Evolutionary conservation across 2,113 vertebrate genomes (phyloP), one percentile per base, ranked within the genome.

Genomic region (Scalopus aquaticus): DNA sequence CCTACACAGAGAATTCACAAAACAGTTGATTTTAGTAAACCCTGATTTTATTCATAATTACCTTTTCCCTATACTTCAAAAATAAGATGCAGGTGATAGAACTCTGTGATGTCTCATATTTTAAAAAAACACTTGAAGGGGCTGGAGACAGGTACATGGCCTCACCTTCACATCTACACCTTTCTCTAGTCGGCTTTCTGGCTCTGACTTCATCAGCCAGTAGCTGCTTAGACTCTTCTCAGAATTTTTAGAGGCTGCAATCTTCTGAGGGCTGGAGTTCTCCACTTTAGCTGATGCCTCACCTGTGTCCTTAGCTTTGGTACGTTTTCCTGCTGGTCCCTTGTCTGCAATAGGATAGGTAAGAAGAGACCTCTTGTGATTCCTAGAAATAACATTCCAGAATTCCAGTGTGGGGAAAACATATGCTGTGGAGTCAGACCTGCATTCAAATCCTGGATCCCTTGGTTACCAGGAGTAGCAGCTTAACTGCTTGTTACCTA

Each of bases 121-220:
- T 81, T 64, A 28, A 65, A 60, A 73, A 90, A 67, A 87, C 11
- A 42, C n/a, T 77, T 26, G 16, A 73, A 67, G 37, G 77, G 26
- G 30, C 6, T 46, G 28, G 39, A 83, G 26, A 35, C 9, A 58
- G 32, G 26, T 11, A 62, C 1, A 2, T 0, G 17, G 19, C 64
- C 96, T 98, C 93, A 99, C 99, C 98, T 99, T 99, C 96, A 99
- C 96, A 62, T 99, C 99, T 15, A 99, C 96, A 39, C 99, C 99
- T 4, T 99, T 99, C 97, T 99, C 99, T 6, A 99, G 97, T 70
- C 99, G 98, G 97, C 99, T 99, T 95, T 99, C 99, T 0, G 99
- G 99, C 82, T 99, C 99, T 11, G 99, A 99, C 95, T 99, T 99
- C 99, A 99, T 99, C 94, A 99, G 98, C 99, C 99, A 99, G 97